A percentile compares a stretch with the other conserved stretches of the same genome.
Evolutionary conservation across 1,140 invertebrate genomes (phyloP).

Genomic region (Cyclargus thomasi): DNA sequence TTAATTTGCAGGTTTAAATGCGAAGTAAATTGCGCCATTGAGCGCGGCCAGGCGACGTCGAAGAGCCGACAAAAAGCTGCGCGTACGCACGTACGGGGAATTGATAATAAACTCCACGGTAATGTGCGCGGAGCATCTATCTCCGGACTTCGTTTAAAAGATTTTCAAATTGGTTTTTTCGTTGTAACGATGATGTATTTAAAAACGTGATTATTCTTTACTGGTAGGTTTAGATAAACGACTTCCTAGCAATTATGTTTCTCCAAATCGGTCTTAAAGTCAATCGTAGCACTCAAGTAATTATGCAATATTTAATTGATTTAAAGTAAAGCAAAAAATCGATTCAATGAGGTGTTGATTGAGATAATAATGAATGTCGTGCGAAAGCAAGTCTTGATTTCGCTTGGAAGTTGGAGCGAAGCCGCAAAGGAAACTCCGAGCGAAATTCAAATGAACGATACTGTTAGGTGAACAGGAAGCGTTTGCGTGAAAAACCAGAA

Average conservation of each 20-base stretch:
- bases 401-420: constrained; percentile 21
- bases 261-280: not conserved
- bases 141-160: constrained; percentile 31
- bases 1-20: constrained; percentile 20
- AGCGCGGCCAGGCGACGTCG: constrained; percentile 47
- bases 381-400: constrained; percentile 21
- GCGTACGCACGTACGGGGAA: constrained; percentile 35
- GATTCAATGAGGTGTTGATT: not conserved
- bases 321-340: not conserved
- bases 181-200: not conserved
- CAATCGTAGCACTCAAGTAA: not conserved
- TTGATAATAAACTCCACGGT: constrained; percentile 39
- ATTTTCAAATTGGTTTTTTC: constrained; percentile 24
- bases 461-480: constrained; percentile 61
- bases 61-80: constrained; percentile 45
- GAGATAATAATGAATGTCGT: constrained; percentile 15
- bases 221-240: constrained; percentile 5
- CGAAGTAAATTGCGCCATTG: constrained; percentile 49
- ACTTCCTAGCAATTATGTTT: not conserved
- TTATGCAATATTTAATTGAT: not conserved
- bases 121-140: constrained; percentile 42
- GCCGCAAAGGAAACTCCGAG: constrained; percentile 31
- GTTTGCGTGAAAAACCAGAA: constrained; percentile 64
- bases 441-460: constrained; percentile 33
- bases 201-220: constrained; percentile 2